A percentile compares a stretch with the other conserved stretches of the same genome.
phyloP scores from a whole-genome alignment of 2,888 invertebrate species.

The Cryptocephalus moraei region DNA sequence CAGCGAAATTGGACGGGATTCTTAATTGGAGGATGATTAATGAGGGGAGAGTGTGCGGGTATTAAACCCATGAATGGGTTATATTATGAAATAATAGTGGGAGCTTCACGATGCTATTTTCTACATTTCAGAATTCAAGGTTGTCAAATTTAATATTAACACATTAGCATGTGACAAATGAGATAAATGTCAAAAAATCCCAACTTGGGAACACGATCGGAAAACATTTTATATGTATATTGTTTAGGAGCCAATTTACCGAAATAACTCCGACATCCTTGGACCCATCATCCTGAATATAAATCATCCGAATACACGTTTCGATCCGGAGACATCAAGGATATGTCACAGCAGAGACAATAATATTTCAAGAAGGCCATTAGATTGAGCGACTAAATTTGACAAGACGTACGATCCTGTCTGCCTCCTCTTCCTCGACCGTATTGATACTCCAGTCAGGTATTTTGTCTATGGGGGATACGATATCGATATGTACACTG shows the following conservation, averaged over 20 bases:
- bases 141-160: too few relatives aligned
- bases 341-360: slow-evolving; percentile 17
- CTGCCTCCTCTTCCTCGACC: not conserved
- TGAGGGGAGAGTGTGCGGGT: too few relatives aligned
- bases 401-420: slow-evolving; percentile 22
- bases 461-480: slow-evolving; percentile 28
- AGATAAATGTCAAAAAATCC: too few relatives aligned
- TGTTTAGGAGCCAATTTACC: not conserved
- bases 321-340: not conserved
- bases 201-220: too few relatives aligned
- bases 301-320: not conserved
- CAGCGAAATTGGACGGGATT: too few relatives aligned
- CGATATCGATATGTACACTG: slow-evolving; percentile 28
- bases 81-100: too few relatives aligned
- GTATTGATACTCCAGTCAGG: slow-evolving; percentile 32
- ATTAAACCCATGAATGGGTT: too few relatives aligned
- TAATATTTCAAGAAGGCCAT: slow-evolving; percentile 33
- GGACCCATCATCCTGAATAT: not conserved
- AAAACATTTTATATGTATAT: too few relatives aligned
- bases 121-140: too few relatives aligned
- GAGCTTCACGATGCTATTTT: too few relatives aligned
- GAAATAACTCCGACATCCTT: not conserved
- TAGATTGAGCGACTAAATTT: slow-evolving; percentile 30
- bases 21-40: too few relatives aligned
- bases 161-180: too few relatives aligned